These are phyloP conservation scores for Haliclona indistincta DNA, from an alignment of 37 sponge, comb jelly and placozoan species.

Conservation along the genomic window DNA sequence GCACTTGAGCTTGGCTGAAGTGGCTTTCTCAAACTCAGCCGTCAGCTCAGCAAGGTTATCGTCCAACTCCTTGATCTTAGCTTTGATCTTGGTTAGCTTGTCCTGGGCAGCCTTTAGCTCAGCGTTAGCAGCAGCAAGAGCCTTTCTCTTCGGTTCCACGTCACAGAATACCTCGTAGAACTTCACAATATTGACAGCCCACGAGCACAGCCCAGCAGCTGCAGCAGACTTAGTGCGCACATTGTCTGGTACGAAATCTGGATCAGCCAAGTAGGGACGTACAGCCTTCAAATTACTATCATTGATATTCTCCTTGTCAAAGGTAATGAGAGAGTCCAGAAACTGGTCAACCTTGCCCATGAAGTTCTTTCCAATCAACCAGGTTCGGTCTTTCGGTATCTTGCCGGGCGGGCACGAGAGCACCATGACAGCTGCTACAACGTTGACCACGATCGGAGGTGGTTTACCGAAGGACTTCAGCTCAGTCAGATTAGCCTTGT, in stretches of 20 bases:
- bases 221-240: constrained; percentile 88
- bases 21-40: constrained; percentile 89
- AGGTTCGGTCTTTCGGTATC: constrained; percentile 95
- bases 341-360: constrained; percentile 95
- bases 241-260: constrained; percentile 91
- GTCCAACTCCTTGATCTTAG: constrained; percentile 90
- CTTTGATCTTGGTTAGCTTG: constrained; percentile 87
- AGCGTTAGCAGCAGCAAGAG: constrained; percentile 92
- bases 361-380: constrained; percentile 84
- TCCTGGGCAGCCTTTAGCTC: constrained; percentile 91
- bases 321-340: constrained; percentile 83
- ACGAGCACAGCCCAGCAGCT: constrained; percentile 92
- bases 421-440: constrained; percentile 93
- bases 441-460: constrained; percentile 93
- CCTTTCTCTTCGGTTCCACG: constrained; percentile 97
- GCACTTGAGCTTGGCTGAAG: constrained; percentile 93
- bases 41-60: constrained; percentile 93
- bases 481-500: constrained; percentile 96
- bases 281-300: constrained; percentile 87
- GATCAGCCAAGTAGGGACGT: constrained; percentile 78
- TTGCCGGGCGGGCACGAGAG: constrained; percentile 79
- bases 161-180: constrained; percentile 98
- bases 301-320: constrained; percentile 96
- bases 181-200: constrained; percentile 92
- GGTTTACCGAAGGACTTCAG: constrained; percentile 98